Evolutionary conservation across 1,140 invertebrate species (phyloP).

Genomic region (Drosophila sp.): DNA sequence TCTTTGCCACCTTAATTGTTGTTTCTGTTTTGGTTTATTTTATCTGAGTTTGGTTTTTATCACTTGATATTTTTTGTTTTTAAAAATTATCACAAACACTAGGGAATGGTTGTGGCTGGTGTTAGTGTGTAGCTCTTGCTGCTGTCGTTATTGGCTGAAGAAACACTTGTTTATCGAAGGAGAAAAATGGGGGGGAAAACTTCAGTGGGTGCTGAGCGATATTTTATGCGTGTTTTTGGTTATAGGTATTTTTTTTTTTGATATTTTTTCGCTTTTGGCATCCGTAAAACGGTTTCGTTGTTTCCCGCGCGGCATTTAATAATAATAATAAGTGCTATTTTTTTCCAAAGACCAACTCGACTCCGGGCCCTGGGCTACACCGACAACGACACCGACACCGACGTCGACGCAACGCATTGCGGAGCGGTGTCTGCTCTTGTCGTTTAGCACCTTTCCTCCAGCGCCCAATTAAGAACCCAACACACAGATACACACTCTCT

Average conservation of each 20-base stretch:
- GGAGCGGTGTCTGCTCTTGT: slow-evolving; percentile 56
- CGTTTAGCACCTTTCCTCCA: slow-evolving; percentile 67
- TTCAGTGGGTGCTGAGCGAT: not conserved
- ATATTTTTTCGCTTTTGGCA: slow-evolving; percentile 37
- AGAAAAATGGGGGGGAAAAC: slow-evolving; percentile 7
- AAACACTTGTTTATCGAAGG: slow-evolving; percentile 18
- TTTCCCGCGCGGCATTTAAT: slow-evolving; percentile 63
- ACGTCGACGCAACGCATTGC: slow-evolving; percentile 68
- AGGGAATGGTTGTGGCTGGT: slow-evolving; percentile 19
- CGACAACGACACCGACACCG: slow-evolving; percentile 36
- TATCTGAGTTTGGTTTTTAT: slow-evolving; percentile 68
- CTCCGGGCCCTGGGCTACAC: slow-evolving; percentile 30
- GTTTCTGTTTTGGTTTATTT: slow-evolving; percentile 36
- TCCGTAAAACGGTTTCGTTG: slow-evolving; percentile 55
- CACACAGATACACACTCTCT: slow-evolving; percentile 44
- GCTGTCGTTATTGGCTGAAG: not conserved
- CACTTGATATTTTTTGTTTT: slow-evolving; percentile 59
- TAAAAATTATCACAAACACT: slow-evolving; percentile 69
- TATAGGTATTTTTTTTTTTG: not conserved
- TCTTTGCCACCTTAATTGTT: slow-evolving; percentile 26
- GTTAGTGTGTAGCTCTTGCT: not conserved
- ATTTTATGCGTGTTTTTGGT: slow-evolving; percentile 7
- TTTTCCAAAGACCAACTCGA: slow-evolving; percentile 50
- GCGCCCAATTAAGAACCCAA: slow-evolving; percentile 71
- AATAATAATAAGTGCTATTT: slow-evolving; percentile 62